These are phyloP conservation scores for Athrips mouffetella DNA, from an alignment of 2,888 invertebrate genomes.

Conservation along the genomic window DNA sequence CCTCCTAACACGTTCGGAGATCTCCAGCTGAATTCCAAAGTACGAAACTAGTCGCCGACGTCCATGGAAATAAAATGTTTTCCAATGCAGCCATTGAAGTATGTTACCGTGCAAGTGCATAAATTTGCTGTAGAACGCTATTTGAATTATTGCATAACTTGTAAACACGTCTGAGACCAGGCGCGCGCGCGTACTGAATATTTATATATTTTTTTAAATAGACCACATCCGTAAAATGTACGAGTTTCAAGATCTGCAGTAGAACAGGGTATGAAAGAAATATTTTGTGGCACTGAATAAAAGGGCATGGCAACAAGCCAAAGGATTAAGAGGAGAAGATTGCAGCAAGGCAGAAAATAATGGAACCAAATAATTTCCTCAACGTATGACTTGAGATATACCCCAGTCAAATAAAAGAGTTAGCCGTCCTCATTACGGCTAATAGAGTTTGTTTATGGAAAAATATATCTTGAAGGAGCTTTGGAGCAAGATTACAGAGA, in stretches of 20 bases:
- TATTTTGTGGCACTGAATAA: constrained; percentile 16
- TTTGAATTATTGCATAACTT: constrained; percentile 76
- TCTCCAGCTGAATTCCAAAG: constrained; percentile 62
- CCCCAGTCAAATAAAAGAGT: constrained; percentile 10
- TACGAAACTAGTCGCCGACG: constrained; percentile 49
- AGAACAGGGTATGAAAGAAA: constrained; percentile 14
- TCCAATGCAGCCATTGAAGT: constrained; percentile 73
- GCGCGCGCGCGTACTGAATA: constrained; percentile 48
- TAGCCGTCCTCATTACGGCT: constrained; percentile 5
- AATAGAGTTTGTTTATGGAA: constrained; percentile 3
- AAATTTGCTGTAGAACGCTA: constrained; percentile 68
- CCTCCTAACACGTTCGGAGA: constrained; percentile 60
- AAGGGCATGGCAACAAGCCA: constrained; percentile 19
- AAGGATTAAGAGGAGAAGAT: constrained; percentile 19
- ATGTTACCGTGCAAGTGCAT: constrained; percentile 70
- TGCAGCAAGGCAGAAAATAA: constrained; percentile 17
- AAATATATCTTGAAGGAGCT: neutral
- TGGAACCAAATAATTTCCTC: constrained; percentile 15
- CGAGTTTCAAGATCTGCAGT: constrained; percentile 7
- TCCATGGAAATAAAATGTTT: constrained; percentile 72
- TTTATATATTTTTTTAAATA: constrained; percentile 23
- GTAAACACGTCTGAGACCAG: constrained; percentile 68
- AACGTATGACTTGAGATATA: constrained; percentile 10
- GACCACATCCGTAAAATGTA: constrained; percentile 20
- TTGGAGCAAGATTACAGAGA: neutral